Base-by-base conservation (phyloP, 2,888 invertebrate genomes). In the Dryococelus australis region DNA sequence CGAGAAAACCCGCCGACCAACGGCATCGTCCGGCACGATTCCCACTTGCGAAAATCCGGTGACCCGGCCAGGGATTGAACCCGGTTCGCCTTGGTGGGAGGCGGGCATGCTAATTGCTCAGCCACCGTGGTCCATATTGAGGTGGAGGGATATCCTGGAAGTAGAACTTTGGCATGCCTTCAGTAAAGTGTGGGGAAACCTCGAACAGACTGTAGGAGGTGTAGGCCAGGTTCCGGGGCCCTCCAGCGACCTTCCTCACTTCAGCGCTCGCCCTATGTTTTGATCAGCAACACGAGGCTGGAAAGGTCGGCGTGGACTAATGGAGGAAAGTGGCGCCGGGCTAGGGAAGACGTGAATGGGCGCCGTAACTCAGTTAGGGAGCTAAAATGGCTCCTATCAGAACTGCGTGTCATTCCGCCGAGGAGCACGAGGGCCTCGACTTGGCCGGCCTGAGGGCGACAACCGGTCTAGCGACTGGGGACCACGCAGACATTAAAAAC, bases 321-420 rank as follows among this genome's bases (percentile, higher is more conserved):
- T n/a, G 79, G 27, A 27, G 27, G 79, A 20, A 27, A 26, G 79
- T 79, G 79, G 79, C 13, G 79, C 26, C 27, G 5, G 79, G 79
- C 12, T 4, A 27, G 27, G 79, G 79, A 24, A 28, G 80, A 13
- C 24, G n/a, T 24, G 26, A 80, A 80, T 27, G 80, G 24, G n/a
- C 35, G 83, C n/a, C 20, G 83, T 83, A 83, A 83, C 83, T 83
- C 83, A 35, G 43, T 83, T 83, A 83, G 83, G 24, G 83, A 83
- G 83, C 43, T 43, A 35, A 83, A 83, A 83, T 83, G 83, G 35
- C 83, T 83, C 35, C 83, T 83, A 28, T 83, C 35, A 83, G 35
- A 43, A 35, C 6, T 83, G 35, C 83, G 65, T 10, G 65, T 65
- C 65, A n/a, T 65, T 65, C n/a, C 24, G 65, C 24, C 3, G 3